Base-by-base conservation (phyloP, 2,797 vertebrate genomes). In the Momotus momota region DNA sequence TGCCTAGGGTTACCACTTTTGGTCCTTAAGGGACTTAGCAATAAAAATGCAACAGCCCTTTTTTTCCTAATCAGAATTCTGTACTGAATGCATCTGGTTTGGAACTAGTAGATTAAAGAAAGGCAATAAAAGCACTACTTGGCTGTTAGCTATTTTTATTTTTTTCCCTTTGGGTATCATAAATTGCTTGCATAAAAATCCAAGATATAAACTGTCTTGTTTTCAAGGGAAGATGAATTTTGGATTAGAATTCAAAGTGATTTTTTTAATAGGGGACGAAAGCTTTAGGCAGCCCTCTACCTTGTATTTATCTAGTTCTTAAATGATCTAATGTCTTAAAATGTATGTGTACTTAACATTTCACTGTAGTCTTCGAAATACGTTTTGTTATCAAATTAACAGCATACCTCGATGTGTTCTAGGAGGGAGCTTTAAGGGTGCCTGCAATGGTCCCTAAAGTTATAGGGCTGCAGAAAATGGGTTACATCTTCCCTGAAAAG, bases 51-150 rank as follows among this genome's bases (percentile, higher is more conserved):
- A 92, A 74, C 71, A 88, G 61, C 46, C 58, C 1, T 90, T 94
- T 93, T 90, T 97, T 94, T 66, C 57, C 78, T 94, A 86, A 95
- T 96, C 95, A 93, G 93, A 93, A 87, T 93, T 93, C 90, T 87
- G 49, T 74, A 38, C 82, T 61, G 77, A 94, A 79, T 80, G 49
- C 80, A 95, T 79, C 77, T 93, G 77, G 40, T 82, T 92, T 73
- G 89, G 64, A 93, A 67, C 66, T 81, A 87, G 86, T 73, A 95
- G 84, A 96, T 96, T 91, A 25, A 75, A 91, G 94, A 92, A 62
- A 73, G 43, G 65, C 15, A 73, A 73, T 91, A 95, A 96, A 93
- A 96, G 51, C 46, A 62, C 21, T 86, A 12, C 80, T 77, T 91
- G 77, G n/a, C 40, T 90, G 48, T 81, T 93, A 90, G 38, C 20